A percentile compares a stretch with the other conserved stretches of the same genome.
These are phyloP conservation scores for Thecophora atra DNA, from an alignment of 2,888 invertebrate genomes.

Conservation along the genomic window DNA sequence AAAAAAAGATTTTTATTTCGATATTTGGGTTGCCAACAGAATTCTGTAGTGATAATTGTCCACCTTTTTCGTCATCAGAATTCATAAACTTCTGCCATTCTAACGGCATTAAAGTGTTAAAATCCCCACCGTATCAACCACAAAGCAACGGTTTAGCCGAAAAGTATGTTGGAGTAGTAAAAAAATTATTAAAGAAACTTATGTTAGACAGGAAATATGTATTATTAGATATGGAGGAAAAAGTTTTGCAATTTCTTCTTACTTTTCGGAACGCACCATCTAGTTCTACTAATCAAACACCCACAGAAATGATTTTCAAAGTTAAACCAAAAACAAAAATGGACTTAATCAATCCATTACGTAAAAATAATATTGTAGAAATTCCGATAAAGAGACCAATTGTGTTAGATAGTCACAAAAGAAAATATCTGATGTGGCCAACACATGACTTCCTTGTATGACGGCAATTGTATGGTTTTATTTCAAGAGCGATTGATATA, in stretches of 20 bases:
- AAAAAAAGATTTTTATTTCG: slow-evolving; percentile 23
- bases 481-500: too few relatives aligned
- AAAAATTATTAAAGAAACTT: slow-evolving; percentile 32
- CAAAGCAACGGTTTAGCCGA: too few relatives aligned
- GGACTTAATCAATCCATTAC: not conserved
- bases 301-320: slow-evolving; percentile 34
- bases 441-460: too few relatives aligned
- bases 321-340: slow-evolving; percentile 33
- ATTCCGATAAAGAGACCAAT: not conserved
- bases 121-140: too few relatives aligned
- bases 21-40: slow-evolving; percentile 36
- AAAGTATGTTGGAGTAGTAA: too few relatives aligned
- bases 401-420: not conserved
- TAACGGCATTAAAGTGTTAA: too few relatives aligned
- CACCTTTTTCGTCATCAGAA: slow-evolving; percentile 36
- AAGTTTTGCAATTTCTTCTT: slow-evolving; percentile 26
- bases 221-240: slow-evolving; percentile 9
- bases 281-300: slow-evolving; percentile 28
- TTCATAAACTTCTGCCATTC: too few relatives aligned
- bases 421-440: not conserved
- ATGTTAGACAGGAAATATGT: slow-evolving; percentile 25
- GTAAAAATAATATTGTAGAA: not conserved
- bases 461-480: too few relatives aligned
- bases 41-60: slow-evolving; percentile 37
- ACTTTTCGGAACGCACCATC: slow-evolving; percentile 33